These are phyloP conservation scores for Megalonaias nervosa DNA, from an alignment of 1,140 invertebrate genomes.

Conservation along the genomic window DNA sequence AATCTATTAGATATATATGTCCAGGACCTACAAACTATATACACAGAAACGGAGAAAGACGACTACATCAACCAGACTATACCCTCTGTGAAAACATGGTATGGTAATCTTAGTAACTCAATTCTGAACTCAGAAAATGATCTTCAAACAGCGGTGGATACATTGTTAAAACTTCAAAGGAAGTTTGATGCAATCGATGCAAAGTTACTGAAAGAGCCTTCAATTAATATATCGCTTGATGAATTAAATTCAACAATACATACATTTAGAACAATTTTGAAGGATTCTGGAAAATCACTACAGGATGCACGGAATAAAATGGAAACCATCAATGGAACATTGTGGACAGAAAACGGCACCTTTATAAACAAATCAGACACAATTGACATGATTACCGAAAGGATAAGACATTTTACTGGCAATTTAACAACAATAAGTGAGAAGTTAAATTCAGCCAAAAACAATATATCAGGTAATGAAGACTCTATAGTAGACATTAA, in stretches of 20 bases:
- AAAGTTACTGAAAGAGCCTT: neutral
- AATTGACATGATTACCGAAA: no score
- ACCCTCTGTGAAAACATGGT: no score
- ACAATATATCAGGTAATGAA: neutral
- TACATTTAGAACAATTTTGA: neutral
- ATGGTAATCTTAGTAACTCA: no score
- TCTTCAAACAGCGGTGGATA: no score
- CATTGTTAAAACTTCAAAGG: neutral
- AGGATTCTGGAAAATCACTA: neutral
- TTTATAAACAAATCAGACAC: no score
- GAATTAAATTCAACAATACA: neutral
- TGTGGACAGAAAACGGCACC: no score
- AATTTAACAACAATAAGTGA: conserved; percentile 6
- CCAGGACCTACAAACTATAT: no score
- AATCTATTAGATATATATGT: no score
- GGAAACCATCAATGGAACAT: no score
- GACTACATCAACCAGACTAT: no score
- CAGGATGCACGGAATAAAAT: neutral
- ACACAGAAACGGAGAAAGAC: no score
- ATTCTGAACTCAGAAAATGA: no score
- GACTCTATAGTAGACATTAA: conserved; percentile 23
- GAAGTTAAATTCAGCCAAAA: neutral
- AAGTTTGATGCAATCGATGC: conserved; percentile 5
- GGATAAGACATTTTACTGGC: neutral
- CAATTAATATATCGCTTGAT: conserved; percentile 11